A percentile compares a stretch with the other conserved stretches of the same genome.
phyloP scores from a whole-genome alignment of 2,888 invertebrate species.

The Drosophila melanosoma region DNA sequence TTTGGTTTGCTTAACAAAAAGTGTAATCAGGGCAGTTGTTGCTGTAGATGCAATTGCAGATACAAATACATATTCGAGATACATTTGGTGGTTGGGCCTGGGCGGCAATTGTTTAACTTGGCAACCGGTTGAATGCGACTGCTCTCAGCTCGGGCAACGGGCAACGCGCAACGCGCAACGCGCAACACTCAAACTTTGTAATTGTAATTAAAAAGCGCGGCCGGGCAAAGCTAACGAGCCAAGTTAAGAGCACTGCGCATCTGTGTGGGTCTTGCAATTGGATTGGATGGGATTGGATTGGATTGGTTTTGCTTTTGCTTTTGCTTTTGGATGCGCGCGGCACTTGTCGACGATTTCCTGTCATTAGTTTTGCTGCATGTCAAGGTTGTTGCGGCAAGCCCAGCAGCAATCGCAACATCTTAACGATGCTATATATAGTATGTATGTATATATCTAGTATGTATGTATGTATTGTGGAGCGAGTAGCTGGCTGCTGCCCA shows the following conservation, averaged over 20 bases:
- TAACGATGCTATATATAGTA: conserved; percentile 9
- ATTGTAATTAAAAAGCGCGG: conserved; percentile 67
- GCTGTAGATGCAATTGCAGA: conserved; percentile 33
- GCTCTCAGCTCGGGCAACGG: conserved; percentile 9
- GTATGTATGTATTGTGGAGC: not conserved
- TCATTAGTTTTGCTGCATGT: conserved; percentile 73
- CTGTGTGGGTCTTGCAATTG: conserved; percentile 43
- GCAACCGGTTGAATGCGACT: conserved; percentile 47
- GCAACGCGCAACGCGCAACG: conserved; percentile 11
- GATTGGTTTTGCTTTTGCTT: conserved; percentile 8
- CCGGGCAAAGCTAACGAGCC: conserved; percentile 37
- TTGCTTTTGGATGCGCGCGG: conserved; percentile 30
- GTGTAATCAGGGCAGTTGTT: conserved; percentile 10
- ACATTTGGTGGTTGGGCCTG: conserved; percentile 30
- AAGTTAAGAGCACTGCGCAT: conserved; percentile 36
- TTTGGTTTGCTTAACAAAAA: not conserved
- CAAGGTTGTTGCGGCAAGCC: conserved; percentile 76
- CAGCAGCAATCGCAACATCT: conserved; percentile 47
- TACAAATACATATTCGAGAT: conserved; percentile 27
- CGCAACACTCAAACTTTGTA: conserved; percentile 26
- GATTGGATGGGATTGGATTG: conserved; percentile 18
- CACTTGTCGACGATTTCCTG: conserved; percentile 75
- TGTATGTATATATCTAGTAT: not conserved
- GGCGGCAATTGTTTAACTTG: conserved; percentile 51
- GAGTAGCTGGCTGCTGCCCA: conserved; percentile 34